These are phyloP conservation scores for Panorpa germanica DNA, from an alignment of 2,888 invertebrate species.

Conservation along the genomic window DNA sequence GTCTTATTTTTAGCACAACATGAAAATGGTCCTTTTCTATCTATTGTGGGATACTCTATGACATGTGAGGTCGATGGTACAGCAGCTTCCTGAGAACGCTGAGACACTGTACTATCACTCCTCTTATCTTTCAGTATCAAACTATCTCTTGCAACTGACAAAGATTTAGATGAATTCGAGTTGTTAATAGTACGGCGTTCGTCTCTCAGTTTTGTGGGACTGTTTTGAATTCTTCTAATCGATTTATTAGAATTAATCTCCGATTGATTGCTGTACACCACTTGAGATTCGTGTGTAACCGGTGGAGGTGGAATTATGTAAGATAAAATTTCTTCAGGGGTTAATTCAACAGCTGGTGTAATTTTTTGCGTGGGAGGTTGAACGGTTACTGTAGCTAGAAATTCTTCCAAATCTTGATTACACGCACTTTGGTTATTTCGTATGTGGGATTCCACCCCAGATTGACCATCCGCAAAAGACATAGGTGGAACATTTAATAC, in stretches of 20 bases:
- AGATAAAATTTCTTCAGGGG: constrained; percentile 68
- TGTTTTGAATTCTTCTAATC: too few relatives aligned
- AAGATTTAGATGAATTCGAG: too few relatives aligned
- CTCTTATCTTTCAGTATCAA: constrained; percentile 28
- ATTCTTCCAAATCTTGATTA: constrained; percentile 49
- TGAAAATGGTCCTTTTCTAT: constrained; percentile 51
- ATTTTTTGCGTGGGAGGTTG: constrained; percentile 61
- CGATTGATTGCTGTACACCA: constrained; percentile 32
- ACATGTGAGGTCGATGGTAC: constrained; percentile 30
- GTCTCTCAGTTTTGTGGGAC: too few relatives aligned
- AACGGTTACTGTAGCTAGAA: constrained; percentile 56
- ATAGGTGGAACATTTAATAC: constrained; percentile 54
- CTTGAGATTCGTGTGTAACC: constrained; percentile 26
- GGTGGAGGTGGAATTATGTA: constrained; percentile 71
- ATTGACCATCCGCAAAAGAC: constrained; percentile 52
- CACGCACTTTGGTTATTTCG: constrained; percentile 16
- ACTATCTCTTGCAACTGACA: constrained; percentile 32
- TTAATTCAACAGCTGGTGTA: constrained; percentile 56
- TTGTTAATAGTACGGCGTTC: too few relatives aligned
- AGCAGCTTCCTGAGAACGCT: constrained; percentile 11
- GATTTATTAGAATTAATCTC: too few relatives aligned
- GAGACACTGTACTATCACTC: constrained; percentile 13
- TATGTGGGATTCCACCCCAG: constrained; percentile 1
- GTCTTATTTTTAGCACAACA: constrained; percentile 42
- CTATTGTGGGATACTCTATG: constrained; percentile 54